Evolutionary conservation across 2,888 invertebrate genomes (phyloP), one percentile per base, ranked within the genome.

Genomic region (Melanostoma mellinum): DNA sequence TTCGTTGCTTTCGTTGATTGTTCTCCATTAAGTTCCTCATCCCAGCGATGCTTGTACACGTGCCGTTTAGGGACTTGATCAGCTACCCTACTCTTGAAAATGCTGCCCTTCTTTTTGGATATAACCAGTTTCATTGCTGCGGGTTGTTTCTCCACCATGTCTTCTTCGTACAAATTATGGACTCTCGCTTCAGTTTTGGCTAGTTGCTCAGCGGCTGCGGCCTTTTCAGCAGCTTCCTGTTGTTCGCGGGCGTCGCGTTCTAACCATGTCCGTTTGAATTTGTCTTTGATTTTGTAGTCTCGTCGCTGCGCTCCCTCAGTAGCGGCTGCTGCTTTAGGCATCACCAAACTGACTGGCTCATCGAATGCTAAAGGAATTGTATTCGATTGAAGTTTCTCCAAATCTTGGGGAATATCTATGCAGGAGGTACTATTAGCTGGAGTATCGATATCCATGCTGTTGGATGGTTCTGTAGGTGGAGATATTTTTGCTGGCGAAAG

Each of bases 31-130:
- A 87, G 95, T 88, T 95, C 95, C 89, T 96, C 96, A 86, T 95
- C 95, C 97, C 97, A 97, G 91, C 97, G 97, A 92, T 97, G 97
- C 90, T 95, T 95, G 89, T 97, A 97, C 42, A 97, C 91, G 74
- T 96, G 96, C 60, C 96, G 93, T 90, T 97, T 96, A 88, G 96
- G 87, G 48, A 71, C 50, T 56, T 84, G 84, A 94, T 78, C 94
- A 92, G 71, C 94, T 94, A 85, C 88, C 75, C 97, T 94, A 88
- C 96, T 96, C 89, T 97, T 97, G 89, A 97, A 97, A 89, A 97
- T 97, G 87, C 97, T 97, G 56, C 97, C 97, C 89, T 97, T 97
- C 90, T 96, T 97, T 89, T 95, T 95, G 1, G 95, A 95, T 85
- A 95, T 95, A 20, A 95, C 94, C 85, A 95, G 89, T 88, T 95